Evolutionary conservation across 2,888 invertebrate species (phyloP), one percentile per base, ranked within the genome.

Genomic region (Bugula neritina): DNA sequence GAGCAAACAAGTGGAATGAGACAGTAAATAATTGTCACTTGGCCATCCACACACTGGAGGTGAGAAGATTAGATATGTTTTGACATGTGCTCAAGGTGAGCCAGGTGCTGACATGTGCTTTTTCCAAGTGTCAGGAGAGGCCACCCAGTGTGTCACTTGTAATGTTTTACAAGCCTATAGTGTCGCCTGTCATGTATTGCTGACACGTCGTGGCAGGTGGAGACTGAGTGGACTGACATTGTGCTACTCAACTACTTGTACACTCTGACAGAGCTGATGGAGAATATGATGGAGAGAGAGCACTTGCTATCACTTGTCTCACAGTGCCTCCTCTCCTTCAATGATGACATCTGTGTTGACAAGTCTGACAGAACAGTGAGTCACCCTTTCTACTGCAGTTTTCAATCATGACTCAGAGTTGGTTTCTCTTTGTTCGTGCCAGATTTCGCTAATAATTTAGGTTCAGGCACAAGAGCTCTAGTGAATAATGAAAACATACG

Each of bases 221-320:
- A 63, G 1, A 63, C 63, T 10, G 63, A 63, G 31, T 63, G 63
- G 63, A 31, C 63, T 29, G 63, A 63, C n/a, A 5, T 27, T 31
- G 63, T 63, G 10, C 27, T 63, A 34, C 63, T 63, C 10, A 31
- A 27, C 10, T 63, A 63, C 27, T 31, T 63, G 31, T 31, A 63
- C 34, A 63, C 63, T 13, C 5, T 63, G 17, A 63, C 63, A 2
- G 63, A 63, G 31, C 63, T 63, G 2, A 63, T 63, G 63, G 63
- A 63, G 31, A 63, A 63, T n/a, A 2, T 63, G 63, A 63, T 25
- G 31, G 63, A 63, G 63, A 63, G 63, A 31, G 63, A 63, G 31
- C 27, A 63, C 31, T 27, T 63, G 29, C 31, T 63, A 10, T 31
- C 31, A 25, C 27, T 63, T 25, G 25, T 63, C 27, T 25, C 5